Base-by-base conservation (phyloP, 2,113 vertebrate species). In the Macquaria australasica region DNA sequence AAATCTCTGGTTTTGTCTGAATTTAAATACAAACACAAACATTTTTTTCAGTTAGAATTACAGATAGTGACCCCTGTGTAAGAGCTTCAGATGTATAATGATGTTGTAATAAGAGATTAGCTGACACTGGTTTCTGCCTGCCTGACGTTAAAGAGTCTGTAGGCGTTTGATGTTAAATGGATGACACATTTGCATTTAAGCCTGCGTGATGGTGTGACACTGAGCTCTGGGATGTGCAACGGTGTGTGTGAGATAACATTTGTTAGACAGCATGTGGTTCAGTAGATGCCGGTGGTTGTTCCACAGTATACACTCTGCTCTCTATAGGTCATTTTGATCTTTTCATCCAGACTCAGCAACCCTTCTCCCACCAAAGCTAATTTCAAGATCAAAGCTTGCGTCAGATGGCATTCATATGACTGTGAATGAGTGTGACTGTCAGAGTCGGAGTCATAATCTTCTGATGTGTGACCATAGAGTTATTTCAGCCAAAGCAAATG, bases 91-190 rank as follows among this genome's bases (percentile, higher is more conserved):
- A 45, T 73, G 39, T 45, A 34, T 23, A 31, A 31, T 75, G 15
- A 15, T 34, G 8, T 34, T 45, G 18, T 14, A 7, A 23, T 43
- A 8, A 71, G 31, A 37, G 58, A 16, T 55, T 64, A 18, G 58
- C 1, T 48, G 48, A 28, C 10, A 11, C 41, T 59, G 68, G 2
- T 55, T 79, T 37, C 53, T 16, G 56, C 37, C 31, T 45, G 56
- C 56, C 11, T 55, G 81, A 59, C 21, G 51, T 53, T 75, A 41
- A 45, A 62, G 34, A 66, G n/a, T n/a, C 34, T 71, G 43, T 34
- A 39, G 16, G 31, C 51, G 63, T 64, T 85, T 73, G 78, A 73
- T 81, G 34, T 77, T 41, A 67, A 73, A 74, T 20, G 14, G 28
- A 74, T 14, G 73, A 59, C 31, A 39, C 10, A 34, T 74, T 62